Conservation (phyloP, 1,140 invertebrate genomes). For the Teleopsis dalmanni region DNA sequence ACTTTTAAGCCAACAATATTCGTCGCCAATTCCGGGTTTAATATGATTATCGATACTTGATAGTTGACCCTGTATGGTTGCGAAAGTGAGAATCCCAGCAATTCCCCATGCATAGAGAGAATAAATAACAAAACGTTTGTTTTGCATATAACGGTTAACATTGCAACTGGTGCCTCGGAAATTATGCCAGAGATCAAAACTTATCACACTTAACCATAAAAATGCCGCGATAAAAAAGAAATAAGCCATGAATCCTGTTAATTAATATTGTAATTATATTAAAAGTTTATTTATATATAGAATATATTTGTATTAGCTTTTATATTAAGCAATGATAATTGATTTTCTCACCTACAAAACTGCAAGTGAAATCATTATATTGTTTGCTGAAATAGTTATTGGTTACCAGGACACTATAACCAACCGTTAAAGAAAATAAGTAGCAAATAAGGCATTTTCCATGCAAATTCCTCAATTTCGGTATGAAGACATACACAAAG, state of each 20-base stretch:
- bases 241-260: conserved; percentile 56
- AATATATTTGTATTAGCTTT: neutral
- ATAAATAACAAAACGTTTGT: conserved; percentile 53
- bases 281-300: neutral
- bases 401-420: conserved; percentile 49
- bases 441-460: conserved; percentile 66
- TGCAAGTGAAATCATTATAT: neutral
- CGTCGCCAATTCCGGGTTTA: conserved; percentile 48
- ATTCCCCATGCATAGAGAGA: conserved; percentile 64
- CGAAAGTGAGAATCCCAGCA: conserved; percentile 44
- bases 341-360: neutral
- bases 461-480: conserved; percentile 61
- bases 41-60: conserved; percentile 35
- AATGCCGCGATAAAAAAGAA: conserved; percentile 65
- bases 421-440: conserved; percentile 53
- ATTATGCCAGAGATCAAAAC: conserved; percentile 65
- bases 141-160: conserved; percentile 28
- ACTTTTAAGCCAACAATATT: conserved; percentile 54
- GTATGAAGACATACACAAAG: conserved; percentile 58
- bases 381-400: neutral
- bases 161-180: conserved; percentile 50
- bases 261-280: neutral
- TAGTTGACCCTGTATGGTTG: conserved; percentile 47
- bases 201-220: conserved; percentile 70
- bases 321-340: neutral